Base-by-base conservation (phyloP, 2,888 invertebrate species). In the Frankliniella fusca region DNA sequence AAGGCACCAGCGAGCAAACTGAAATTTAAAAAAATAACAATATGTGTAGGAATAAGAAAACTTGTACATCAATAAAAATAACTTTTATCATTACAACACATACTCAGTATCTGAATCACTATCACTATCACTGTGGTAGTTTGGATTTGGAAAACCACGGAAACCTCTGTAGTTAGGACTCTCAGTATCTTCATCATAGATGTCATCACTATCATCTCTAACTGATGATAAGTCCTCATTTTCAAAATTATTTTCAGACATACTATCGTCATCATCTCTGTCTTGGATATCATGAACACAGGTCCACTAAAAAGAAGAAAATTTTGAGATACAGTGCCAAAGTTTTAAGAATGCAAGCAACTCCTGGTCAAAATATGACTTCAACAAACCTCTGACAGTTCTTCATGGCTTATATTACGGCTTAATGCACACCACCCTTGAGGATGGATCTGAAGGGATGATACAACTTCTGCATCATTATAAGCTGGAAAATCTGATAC, bases 231-330 rank as follows among this genome's bases (percentile, higher is more conserved):
- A 23, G 11, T 70, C 70, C 23, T 83, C 83, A 83, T 87, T 87
- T 7, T 87, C 86, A 18, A 86, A 85, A 20, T 83, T 82, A 83
- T 87, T 87, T 7, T 87, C 86, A 18, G 86, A 85, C 1, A 84
- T 84, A 80, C 85, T 88, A 80, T 87, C 87, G 49, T 89, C 88
- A 70, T 87, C 87, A 49, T 88, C 88, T 27, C 90, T 90, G 80
- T 93, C 93, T 89, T 97, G 96, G 84, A 98, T 96, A 87, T 97
- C 97, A 89, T 98, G 97, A 82, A 98, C 93, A 87, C 96, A 95
- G 11, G 96, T 96, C 96, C 96, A 97, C 94, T 95, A 88, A n/a
- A 89, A 88, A 83, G 54, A 54, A 54, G 50, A 20, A 70, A 9
- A 11, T n/a, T 23, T 5, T 70, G 23, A n/a, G 3, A 70, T 70